Base-by-base conservation (phyloP, 2,797 vertebrate genomes). In the Pangasius djambal region DNA sequence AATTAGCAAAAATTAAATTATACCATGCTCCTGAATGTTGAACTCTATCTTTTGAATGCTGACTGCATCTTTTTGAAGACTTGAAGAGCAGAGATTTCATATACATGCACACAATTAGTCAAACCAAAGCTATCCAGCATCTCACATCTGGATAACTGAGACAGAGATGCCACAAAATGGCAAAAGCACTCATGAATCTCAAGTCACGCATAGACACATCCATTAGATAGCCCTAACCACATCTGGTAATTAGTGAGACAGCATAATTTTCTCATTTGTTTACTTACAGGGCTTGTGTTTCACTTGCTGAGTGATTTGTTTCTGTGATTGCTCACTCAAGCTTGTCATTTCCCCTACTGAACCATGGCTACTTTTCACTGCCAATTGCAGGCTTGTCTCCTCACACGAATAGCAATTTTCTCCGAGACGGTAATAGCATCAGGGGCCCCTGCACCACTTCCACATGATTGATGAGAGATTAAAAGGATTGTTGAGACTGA, bases 381-480 rank as follows among this genome's bases (percentile, higher is more conserved):
- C 92, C 91, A 91, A 90, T 94, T 93, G 93, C 89, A 88, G 84
- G 91, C 91, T 93, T 93, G 95, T 94, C 94, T 95, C 74, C 93
- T 93, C 89, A 88, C 92, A 86, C 91, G 88, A 92, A 92, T 89
- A 94, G 93, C 93, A 91, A 93, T 95, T 93, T 95, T 92, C 93
- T 92, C 92, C 92, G 90, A 91, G 93, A 93, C 88, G 91, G 94
- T 95, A 96, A 96, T 95, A 95, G 94, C 95, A 96, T 95, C 94
- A 93, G 91, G 93, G 83, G 91, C 87, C 94, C 94, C 91, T 37
- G 90, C 92, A 93, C 93, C 93, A 92, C 95, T 95, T 93, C 93
- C 93, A 93, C 92, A 91, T 95, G 96, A 96, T 94, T 96, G 96
- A 96, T 97, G 96, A 97, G 95, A 96, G 96, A 97, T 96, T 96